Evolutionary conservation across 2,113 vertebrate genomes (phyloP).

Genomic region (Poeciliopsis turrubarensis): DNA sequence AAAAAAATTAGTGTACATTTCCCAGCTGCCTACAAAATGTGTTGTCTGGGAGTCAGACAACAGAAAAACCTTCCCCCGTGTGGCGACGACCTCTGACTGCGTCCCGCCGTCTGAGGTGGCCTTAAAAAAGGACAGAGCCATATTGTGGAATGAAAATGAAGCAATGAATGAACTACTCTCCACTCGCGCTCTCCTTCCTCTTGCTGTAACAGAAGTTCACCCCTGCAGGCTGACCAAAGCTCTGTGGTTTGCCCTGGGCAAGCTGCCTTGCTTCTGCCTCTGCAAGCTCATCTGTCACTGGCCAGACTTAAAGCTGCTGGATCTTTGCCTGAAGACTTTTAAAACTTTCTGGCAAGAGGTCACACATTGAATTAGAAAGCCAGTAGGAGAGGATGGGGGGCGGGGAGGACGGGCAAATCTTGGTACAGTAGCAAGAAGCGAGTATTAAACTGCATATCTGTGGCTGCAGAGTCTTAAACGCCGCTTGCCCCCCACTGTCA

Average conservation of each 20-base stretch:
- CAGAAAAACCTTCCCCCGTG: conserved; percentile 29
- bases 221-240: conserved; percentile 76
- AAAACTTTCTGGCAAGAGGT: conserved; percentile 79
- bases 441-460: conserved; percentile 75
- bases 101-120: conserved; percentile 40
- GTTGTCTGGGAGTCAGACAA: conserved; percentile 30
- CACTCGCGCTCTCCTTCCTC: conserved; percentile 37
- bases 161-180: conserved; percentile 30
- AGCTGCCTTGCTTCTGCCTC: conserved; percentile 73
- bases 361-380: conserved; percentile 78
- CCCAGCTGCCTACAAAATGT: conserved; percentile 6
- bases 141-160: conserved; percentile 33
- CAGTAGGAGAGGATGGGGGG: conserved; percentile 42
- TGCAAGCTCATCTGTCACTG: conserved; percentile 76
- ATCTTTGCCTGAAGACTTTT: conserved; percentile 80
- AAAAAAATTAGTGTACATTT: not conserved
- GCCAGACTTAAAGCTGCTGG: conserved; percentile 75
- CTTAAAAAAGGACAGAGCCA: conserved; percentile 44
- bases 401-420: conserved; percentile 44
- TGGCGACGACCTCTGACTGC: conserved; percentile 46
- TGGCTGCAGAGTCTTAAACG: conserved; percentile 65
- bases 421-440: conserved; percentile 63
- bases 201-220: conserved; percentile 61
- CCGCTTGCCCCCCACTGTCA: conserved; percentile 39
- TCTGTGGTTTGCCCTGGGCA: conserved; percentile 75